Evolutionary conservation across 2,113 vertebrate species (phyloP), one percentile per base, ranked within the genome.

Genomic region (Murina feae): DNA sequence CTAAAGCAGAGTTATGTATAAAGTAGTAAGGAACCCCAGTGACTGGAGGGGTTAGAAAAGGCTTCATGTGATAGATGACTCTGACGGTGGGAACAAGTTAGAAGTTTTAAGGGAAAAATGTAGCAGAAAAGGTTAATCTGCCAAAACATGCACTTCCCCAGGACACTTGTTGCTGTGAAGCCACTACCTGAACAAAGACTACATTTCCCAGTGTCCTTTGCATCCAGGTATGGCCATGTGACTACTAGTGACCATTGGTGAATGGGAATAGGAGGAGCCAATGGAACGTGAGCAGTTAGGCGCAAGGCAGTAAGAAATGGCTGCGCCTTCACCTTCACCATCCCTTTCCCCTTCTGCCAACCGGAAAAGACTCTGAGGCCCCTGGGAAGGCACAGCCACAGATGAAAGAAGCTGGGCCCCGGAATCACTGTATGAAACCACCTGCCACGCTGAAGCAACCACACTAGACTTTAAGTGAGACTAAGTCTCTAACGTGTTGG

Each of bases 121-220:
- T 35, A 42, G 30, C 85, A 65, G 71, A 28, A 30, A 71, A 17
- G 20, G 51, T 39, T 65, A n/a, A 66, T 5, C 10, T 35, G 42
- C 74, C 42, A 23, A 84, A 69, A 53, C 20, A 55, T 7, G 30
- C 1, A 1, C 32, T 18, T 28, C 39, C 47, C 25, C 42, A 90
- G 68, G n/a, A 37, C 28, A 53, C 66, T 21, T 20, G 39, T 47
- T 42, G 69, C 16, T 63, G 5, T 53, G 32, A 89, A 49, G 65
- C 32, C 18, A 23, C 63, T 1, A 5, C n/a, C 25, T 55, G 30
- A 44, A 79, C 2, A 42, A 53, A 39, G 66, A 93, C 74, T 91
- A 68, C 75, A 83, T 37, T 74, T 89, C 92, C 95, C 75, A 83
- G 63, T 12, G 68, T 88, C 42, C 82, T 89, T 13, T 93, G 82